A percentile compares a stretch with the other conserved stretches of the same genome.
These are phyloP conservation scores for Athene noctua DNA, from an alignment of 2,113 vertebrate species.

Conservation along the genomic window DNA sequence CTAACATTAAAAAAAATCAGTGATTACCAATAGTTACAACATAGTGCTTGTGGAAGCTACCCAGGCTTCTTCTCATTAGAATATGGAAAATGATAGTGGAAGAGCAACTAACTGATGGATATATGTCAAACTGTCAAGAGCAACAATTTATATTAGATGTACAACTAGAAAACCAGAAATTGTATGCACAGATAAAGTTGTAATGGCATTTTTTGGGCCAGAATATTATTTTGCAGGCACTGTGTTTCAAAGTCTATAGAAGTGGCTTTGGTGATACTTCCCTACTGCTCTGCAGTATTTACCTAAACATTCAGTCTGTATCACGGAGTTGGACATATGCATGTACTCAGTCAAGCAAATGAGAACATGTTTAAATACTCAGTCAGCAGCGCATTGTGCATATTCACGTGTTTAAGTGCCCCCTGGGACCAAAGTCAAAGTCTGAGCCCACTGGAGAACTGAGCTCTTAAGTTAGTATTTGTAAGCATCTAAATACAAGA, in stretches of 20 bases:
- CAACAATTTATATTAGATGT: neutral
- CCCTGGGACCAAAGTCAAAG: neutral
- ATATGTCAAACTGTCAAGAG: neutral
- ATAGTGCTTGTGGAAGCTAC: neutral
- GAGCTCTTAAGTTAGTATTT: neutral
- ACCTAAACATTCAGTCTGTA: neutral
- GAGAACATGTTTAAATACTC: neutral
- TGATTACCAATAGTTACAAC: neutral
- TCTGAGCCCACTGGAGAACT: neutral
- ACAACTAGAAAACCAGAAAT: neutral
- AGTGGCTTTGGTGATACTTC: neutral
- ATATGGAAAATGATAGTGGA: neutral
- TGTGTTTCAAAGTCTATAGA: neutral
- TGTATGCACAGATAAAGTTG: neutral
- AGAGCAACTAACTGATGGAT: neutral
- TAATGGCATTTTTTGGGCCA: neutral
- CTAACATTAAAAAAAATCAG: neutral
- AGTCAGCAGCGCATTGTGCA: no score
- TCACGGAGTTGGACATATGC: neutral
- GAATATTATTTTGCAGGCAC: neutral
- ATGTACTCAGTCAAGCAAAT: neutral
- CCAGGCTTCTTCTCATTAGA: neutral
- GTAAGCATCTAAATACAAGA: constrained; percentile 36
- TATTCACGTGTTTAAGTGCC: neutral
- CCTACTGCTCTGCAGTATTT: neutral